These are phyloP conservation scores for Aspidoscelis tigris DNA, from an alignment of 2,113 vertebrate genomes.

Conservation along the genomic window DNA sequence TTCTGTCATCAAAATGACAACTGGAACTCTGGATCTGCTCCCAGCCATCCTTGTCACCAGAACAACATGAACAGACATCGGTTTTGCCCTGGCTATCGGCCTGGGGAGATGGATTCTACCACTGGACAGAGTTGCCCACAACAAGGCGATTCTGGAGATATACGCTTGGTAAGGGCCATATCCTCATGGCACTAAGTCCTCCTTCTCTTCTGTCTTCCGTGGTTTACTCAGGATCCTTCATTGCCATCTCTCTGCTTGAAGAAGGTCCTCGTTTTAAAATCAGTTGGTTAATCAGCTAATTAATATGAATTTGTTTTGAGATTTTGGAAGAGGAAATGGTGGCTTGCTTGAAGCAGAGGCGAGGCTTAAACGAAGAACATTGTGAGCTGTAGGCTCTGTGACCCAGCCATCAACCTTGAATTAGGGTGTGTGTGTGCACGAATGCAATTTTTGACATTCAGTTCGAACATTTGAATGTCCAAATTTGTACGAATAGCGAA, in stretches of 20 bases:
- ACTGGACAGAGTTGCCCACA: conserved; percentile 74
- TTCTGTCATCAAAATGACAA: conserved; percentile 77
- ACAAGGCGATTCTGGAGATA: conserved; percentile 72
- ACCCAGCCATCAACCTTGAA: neutral
- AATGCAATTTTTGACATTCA: too few species aligned
- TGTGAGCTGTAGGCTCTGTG: neutral
- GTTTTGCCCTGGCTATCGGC: conserved; percentile 71
- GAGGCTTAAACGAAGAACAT: neutral
- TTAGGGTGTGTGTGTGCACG: too few species aligned
- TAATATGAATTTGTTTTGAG: neutral
- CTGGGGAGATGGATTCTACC: conserved; percentile 61
- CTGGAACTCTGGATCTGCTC: conserved; percentile 59
- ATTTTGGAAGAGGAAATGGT: too few species aligned
- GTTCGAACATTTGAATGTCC: too few species aligned
- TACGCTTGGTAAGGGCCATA: conserved; percentile 82
- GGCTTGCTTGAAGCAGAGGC: neutral
- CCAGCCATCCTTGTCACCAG: conserved; percentile 65
- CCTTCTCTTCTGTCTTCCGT: neutral
- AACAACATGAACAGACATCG: conserved; percentile 73
- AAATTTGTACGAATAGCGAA: too few species aligned
- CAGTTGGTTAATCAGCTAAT: too few species aligned
- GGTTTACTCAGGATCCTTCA: conserved; percentile 5
- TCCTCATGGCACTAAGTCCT: neutral
- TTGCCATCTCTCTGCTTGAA: neutral
- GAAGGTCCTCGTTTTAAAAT: too few species aligned